These are phyloP conservation scores for Lutjanus campechanus DNA, from an alignment of 2,797 vertebrate species.

Conservation along the genomic window DNA sequence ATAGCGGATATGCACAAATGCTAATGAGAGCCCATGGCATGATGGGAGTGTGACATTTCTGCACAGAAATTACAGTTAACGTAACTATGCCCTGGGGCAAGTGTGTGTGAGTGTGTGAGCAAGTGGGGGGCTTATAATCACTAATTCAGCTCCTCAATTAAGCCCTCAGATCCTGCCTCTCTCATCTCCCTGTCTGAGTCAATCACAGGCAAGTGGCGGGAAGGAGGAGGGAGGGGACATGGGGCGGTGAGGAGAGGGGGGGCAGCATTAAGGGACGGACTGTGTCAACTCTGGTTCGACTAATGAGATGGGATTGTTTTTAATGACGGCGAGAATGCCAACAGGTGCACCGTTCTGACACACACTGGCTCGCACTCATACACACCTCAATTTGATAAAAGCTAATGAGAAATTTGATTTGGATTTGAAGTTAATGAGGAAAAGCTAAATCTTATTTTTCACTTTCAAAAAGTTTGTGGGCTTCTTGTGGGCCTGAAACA, in stretches of 20 bases:
- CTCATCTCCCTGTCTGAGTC: slow-evolving; percentile 90
- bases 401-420: slow-evolving; percentile 77
- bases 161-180: slow-evolving; percentile 82
- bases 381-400: slow-evolving; percentile 74
- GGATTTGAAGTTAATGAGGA: slow-evolving; percentile 79
- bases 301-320: slow-evolving; percentile 86
- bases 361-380: slow-evolving; percentile 33
- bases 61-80: slow-evolving; percentile 89
- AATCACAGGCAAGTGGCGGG: slow-evolving; percentile 81
- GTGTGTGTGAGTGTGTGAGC: slow-evolving; percentile 66
- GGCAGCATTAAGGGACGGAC: slow-evolving; percentile 79
- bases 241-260: slow-evolving; percentile 37
- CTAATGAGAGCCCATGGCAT: slow-evolving; percentile 91
- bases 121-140: slow-evolving; percentile 82
- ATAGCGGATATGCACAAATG: slow-evolving; percentile 88
- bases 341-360: slow-evolving; percentile 75
- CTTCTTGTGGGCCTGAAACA: slow-evolving; percentile 1
- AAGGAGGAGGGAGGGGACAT: slow-evolving; percentile 42
- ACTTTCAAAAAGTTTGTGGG: slow-evolving; percentile 58
- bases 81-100: slow-evolving; percentile 83
- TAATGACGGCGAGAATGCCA: slow-evolving; percentile 83
- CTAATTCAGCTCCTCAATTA: slow-evolving; percentile 91
- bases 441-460: slow-evolving; percentile 69
- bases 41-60: slow-evolving; percentile 92
- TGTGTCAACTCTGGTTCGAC: slow-evolving; percentile 80